Percentiles rank a stretch among this genome's conserved stretches.
phyloP scores from a whole-genome alignment of 2,888 invertebrate genomes.

The Lapara coniferarum region DNA sequence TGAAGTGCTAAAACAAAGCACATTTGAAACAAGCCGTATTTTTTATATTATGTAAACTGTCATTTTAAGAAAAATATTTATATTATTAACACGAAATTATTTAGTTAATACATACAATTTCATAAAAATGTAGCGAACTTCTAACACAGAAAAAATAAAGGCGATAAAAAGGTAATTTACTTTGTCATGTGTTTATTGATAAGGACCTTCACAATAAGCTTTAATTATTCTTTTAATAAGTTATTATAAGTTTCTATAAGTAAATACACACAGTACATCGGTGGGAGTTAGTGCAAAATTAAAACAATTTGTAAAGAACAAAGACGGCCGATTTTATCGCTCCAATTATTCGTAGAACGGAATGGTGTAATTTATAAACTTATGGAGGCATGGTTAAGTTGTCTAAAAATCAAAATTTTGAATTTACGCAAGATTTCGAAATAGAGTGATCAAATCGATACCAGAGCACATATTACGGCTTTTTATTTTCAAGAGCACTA shows the following conservation, averaged over 20 bases:
- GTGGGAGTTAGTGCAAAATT: conserved; percentile 45
- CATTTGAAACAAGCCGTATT: too few species aligned
- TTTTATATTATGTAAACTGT: too few species aligned
- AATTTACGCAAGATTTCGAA: too few species aligned
- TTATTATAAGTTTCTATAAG: conserved; percentile 12
- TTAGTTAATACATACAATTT: too few species aligned
- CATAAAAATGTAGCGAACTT: background rate
- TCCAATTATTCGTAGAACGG: conserved; percentile 47
- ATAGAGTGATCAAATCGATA: too few species aligned
- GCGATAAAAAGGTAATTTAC: background rate
- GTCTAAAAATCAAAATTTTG: too few species aligned
- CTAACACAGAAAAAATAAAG: background rate
- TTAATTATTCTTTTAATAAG: conserved; percentile 14
- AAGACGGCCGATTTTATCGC: conserved; percentile 39
- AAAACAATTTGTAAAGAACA: conserved; percentile 50
- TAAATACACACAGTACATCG: conserved; percentile 32
- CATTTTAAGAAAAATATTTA: too few species aligned
- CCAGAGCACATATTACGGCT: too few species aligned
- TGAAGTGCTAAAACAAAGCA: too few species aligned
- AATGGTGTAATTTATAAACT: conserved; percentile 31
- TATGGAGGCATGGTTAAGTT: background rate
- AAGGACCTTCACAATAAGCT: background rate
- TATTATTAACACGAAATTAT: too few species aligned
- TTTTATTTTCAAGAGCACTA: too few species aligned
- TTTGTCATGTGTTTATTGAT: background rate